Evolutionary conservation across 2,888 invertebrate species (phyloP).

Genomic region (Scrobipalpa costella): DNA sequence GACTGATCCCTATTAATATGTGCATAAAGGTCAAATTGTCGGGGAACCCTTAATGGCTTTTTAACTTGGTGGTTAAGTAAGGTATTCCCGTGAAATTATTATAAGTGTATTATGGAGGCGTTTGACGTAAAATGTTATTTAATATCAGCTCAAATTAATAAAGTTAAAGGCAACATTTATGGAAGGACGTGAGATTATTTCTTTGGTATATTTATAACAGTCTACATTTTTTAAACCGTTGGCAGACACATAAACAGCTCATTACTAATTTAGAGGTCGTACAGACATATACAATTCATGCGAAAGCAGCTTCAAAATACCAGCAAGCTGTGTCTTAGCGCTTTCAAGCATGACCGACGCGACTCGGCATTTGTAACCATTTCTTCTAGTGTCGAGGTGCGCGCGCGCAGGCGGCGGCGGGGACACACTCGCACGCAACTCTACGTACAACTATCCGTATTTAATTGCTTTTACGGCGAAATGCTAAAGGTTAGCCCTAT

Average conservation of each 20-base stretch:
- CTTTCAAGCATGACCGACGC: conserved; percentile 9
- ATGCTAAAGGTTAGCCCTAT: conserved; percentile 69
- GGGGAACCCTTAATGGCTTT: neutral
- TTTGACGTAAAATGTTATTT: neutral
- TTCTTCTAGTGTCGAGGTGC: conserved; percentile 19
- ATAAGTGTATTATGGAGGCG: neutral
- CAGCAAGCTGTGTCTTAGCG: neutral
- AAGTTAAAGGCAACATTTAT: too few relatives aligned
- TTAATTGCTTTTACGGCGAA: conserved; percentile 66
- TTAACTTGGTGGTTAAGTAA: neutral
- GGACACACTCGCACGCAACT: conserved; percentile 41
- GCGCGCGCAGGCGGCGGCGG: neutral
- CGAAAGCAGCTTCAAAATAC: conserved; percentile 8
- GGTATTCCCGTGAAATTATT: neutral
- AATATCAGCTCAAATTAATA: too few relatives aligned
- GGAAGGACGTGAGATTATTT: too few relatives aligned
- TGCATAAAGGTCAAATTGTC: neutral
- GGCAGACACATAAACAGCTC: neutral
- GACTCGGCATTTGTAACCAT: conserved; percentile 14
- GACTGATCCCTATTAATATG: conserved; percentile 10
- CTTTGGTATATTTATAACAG: too few relatives aligned
- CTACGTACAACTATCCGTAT: conserved; percentile 37
- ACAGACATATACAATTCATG: neutral
- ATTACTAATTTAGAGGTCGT: conserved; percentile 4
- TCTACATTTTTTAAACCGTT: neutral